A percentile compares a stretch with the other conserved stretches of the same genome.
These are phyloP conservation scores for Heliothis virescens DNA, from an alignment of 1,140 invertebrate species.

Conservation along the genomic window DNA sequence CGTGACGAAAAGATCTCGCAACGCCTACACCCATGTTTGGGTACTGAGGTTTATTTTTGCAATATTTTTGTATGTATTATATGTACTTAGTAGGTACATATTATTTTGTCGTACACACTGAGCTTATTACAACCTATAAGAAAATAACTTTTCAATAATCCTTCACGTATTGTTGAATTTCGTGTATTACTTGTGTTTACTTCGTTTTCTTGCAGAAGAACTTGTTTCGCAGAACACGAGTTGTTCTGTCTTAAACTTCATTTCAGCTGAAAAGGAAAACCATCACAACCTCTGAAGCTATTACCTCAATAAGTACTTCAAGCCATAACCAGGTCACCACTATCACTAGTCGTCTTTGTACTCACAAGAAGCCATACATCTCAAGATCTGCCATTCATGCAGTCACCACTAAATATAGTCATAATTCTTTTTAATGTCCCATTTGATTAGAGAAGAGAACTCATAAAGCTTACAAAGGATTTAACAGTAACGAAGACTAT, in stretches of 20 bases:
- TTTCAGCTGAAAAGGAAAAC: background rate
- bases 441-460: conserved; percentile 75
- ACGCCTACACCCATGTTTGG: conserved; percentile 31
- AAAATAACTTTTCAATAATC: too few species aligned
- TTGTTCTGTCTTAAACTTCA: too few species aligned
- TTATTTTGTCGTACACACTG: too few species aligned
- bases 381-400: conserved; percentile 71
- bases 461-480: conserved; percentile 74
- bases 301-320: background rate
- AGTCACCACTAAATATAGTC: conserved; percentile 76
- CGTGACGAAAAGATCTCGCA: conserved; percentile 56
- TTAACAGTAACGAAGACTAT: conserved; percentile 74
- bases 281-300: background rate
- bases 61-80: background rate
- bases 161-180: too few species aligned
- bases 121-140: too few species aligned
- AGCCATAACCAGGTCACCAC: conserved; percentile 12
- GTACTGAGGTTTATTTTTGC: background rate
- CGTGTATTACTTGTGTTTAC: too few species aligned
- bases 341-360: conserved; percentile 26
- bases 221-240: too few species aligned
- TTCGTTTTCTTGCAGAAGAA: too few species aligned
- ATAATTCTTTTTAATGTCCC: conserved; percentile 82
- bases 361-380: background rate
- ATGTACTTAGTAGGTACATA: too few species aligned